phyloP scores from a whole-genome alignment of 2,113 vertebrate species.

The Crotalus helleri region DNA sequence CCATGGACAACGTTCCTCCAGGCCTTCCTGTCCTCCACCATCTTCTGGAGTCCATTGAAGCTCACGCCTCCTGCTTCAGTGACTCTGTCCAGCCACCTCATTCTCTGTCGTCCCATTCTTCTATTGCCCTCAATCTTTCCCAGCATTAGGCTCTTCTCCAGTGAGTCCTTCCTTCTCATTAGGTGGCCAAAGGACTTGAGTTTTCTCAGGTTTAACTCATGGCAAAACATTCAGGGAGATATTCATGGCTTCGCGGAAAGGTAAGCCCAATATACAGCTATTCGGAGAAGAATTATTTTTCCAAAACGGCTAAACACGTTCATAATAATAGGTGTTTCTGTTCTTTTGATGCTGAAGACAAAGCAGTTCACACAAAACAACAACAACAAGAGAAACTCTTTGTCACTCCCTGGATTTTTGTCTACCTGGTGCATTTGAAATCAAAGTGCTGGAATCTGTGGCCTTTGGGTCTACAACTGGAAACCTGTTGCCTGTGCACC shows the following conservation, averaged over 20 bases:
- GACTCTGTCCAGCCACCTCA: no score
- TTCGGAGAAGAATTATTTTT: not conserved
- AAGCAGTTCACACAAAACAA: not conserved
- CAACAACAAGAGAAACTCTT: not conserved
- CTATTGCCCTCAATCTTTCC: no score
- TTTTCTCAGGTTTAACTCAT: no score
- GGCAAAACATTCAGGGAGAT: not conserved
- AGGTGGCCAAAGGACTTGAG: no score
- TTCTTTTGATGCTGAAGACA: not conserved
- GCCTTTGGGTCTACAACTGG: not conserved
- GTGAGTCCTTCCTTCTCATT: no score
- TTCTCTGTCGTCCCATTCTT: no score
- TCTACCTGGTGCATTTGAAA: not conserved
- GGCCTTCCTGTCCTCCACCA: no score
- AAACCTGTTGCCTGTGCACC: not conserved
- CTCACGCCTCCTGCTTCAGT: no score
- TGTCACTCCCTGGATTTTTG: not conserved
- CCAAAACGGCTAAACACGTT: not conserved
- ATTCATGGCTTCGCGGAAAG: not conserved
- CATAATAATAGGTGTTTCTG: not conserved
- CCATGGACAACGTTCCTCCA: no score
- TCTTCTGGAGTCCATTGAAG: no score
- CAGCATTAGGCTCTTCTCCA: no score
- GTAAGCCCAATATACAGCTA: not conserved
- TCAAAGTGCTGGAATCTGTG: not conserved